Evolutionary conservation across 2,113 vertebrate species (phyloP).

Genomic region (Nanorana parkeri): DNA sequence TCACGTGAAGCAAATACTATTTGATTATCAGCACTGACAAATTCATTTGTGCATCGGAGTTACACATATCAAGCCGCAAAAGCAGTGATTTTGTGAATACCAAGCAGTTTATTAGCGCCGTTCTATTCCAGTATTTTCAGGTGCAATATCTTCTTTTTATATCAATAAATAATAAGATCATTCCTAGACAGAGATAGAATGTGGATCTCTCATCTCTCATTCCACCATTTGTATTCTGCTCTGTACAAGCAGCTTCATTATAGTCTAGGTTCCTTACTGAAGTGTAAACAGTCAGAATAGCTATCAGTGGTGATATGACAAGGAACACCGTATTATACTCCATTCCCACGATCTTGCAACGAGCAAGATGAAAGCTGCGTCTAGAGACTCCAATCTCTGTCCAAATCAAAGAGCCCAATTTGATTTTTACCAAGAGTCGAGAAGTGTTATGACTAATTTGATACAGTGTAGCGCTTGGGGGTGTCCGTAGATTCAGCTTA

Average conservation of each 20-base stretch:
- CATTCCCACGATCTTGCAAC: constrained; percentile 53
- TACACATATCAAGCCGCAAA: too few species aligned
- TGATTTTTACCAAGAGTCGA: constrained; percentile 17
- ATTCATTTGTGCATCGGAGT: too few species aligned
- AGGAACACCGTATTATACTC: constrained; percentile 56
- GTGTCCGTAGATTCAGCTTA: background rate
- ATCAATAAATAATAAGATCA: background rate
- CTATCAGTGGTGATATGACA: constrained; percentile 42
- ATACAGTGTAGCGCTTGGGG: constrained; percentile 1
- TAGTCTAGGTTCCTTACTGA: constrained; percentile 58
- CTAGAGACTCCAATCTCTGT: constrained; percentile 59
- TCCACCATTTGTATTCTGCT: constrained; percentile 44
- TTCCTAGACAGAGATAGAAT: background rate
- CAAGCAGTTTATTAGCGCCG: background rate
- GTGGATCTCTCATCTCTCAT: background rate
- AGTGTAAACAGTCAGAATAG: constrained; percentile 30
- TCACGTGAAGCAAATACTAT: too few species aligned
- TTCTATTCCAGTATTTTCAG: background rate
- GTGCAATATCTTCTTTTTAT: background rate
- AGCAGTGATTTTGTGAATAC: too few species aligned
- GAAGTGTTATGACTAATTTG: constrained; percentile 24
- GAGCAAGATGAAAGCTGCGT: constrained; percentile 66
- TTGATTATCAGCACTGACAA: too few species aligned
- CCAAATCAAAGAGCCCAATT: constrained; percentile 53
- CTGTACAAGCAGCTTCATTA: constrained; percentile 59